phyloP scores from a whole-genome alignment of 2,797 vertebrate species.

The Lepidocolaptes lacrymiger region DNA sequence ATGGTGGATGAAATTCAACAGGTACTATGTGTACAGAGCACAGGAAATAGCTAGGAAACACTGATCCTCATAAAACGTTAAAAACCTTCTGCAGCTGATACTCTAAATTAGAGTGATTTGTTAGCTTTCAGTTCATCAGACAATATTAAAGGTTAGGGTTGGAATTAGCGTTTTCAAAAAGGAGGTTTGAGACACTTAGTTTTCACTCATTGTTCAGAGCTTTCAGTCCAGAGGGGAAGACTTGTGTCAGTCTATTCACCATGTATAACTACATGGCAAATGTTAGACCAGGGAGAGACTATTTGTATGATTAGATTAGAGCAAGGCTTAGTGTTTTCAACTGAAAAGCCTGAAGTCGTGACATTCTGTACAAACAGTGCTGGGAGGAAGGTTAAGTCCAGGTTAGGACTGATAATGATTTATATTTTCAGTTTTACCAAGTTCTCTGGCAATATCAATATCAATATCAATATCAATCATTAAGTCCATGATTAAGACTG shows the following conservation, averaged over 20 bases:
- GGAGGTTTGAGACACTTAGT: not conserved
- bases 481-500: not conserved
- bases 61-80: not conserved
- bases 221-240: not conserved
- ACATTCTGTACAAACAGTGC: not conserved
- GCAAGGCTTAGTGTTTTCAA: not conserved
- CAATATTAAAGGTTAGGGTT: not conserved
- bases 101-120: not conserved
- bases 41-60: not conserved
- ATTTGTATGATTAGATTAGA: not conserved
- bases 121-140: not conserved
- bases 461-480: not conserved
- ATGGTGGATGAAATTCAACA: slow-evolving; percentile 88
- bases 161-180: not conserved
- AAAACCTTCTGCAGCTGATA: not conserved
- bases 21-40: slow-evolving; percentile 79
- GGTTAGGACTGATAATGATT: not conserved
- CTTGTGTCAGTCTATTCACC: not conserved
- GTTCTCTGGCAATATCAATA: not conserved
- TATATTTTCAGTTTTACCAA: not conserved
- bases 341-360: not conserved
- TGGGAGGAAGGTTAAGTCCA: not conserved
- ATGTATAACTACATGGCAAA: not conserved
- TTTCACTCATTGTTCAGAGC: not conserved
- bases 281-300: not conserved